Percentiles rank a stretch among this genome's conserved stretches.
Evolutionary conservation across 2,113 vertebrate genomes (phyloP).

Genomic region (Onychostoma macrolepis): DNA sequence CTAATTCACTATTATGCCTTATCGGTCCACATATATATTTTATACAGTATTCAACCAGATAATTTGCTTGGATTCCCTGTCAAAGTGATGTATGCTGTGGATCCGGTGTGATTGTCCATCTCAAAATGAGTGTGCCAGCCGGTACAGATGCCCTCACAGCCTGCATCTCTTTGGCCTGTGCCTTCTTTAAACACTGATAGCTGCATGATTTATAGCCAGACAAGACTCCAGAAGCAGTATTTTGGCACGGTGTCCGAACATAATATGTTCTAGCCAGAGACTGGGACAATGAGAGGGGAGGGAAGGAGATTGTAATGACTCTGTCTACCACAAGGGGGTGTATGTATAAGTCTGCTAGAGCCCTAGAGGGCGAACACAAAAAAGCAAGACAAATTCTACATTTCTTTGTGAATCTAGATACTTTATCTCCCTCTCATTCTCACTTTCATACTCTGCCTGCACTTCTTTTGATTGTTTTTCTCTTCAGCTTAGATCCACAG

Average conservation of each 20-base stretch:
- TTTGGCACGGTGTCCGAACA: slow-evolving; percentile 29
- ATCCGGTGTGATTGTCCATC: slow-evolving; percentile 21
- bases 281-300: slow-evolving; percentile 21
- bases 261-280: slow-evolving; percentile 19
- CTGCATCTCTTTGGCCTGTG: slow-evolving; percentile 41
- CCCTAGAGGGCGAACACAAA: background rate
- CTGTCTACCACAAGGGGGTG: slow-evolving; percentile 73
- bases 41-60: background rate
- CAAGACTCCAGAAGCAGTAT: slow-evolving; percentile 44
- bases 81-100: slow-evolving; percentile 25
- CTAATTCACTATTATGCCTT: background rate
- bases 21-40: background rate
- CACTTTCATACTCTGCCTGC: slow-evolving; percentile 9
- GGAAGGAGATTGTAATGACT: slow-evolving; percentile 58
- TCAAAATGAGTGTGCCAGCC: slow-evolving; percentile 50
- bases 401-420: background rate
- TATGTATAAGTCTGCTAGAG: slow-evolving; percentile 46
- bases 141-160: slow-evolving; percentile 53
- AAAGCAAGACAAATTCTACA: background rate
- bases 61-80: no score
- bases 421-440: background rate
- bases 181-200: slow-evolving; percentile 51
- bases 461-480: background rate
- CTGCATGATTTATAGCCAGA: slow-evolving; percentile 53
- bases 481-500: slow-evolving; percentile 36